Base-by-base conservation (phyloP, 2,888 invertebrate genomes). In the Marasmarcha lunaedactyla region DNA sequence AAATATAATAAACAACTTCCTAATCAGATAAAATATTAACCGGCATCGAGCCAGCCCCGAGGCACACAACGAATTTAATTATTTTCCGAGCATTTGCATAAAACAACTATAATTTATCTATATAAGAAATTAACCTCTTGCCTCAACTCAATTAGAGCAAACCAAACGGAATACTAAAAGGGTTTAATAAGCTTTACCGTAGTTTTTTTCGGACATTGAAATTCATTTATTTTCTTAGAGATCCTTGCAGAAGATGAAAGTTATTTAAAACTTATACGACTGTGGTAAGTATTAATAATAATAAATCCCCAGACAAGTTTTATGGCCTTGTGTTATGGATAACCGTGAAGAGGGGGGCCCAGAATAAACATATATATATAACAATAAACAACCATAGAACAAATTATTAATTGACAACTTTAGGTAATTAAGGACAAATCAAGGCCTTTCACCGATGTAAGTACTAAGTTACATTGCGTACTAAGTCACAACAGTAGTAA, bases 1-100 rank as follows among this genome's bases (percentile, higher is more conserved):
- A 34, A 15, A 25, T 13, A 35, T 36, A 42, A 37, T 37, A 41
- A 40, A 42, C 39, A 38, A 44, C 42, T 20, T 20, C 68, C 73
- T 76, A 71, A 76, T 70, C 64, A 69, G 66, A 71, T 71, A 71
- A 66, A 70, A 59, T 67, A 67, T 68, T 58, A 58, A 66, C 67
- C 62, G 70, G 61, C 61, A 58, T 64, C 60, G 45, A 60, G 55
- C 59, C 55, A 60, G 64, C 77, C 70, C n/a, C 47, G 56, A 50
- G 74, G 76, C 68, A n/a, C 50, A 59, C 47, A 64, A 70, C 62
- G 64, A 71, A 73, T 76, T 79, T 81, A 81, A 81, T 83, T 79
- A 79, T 71, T 74, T 67, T 59, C 63, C 57, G 65, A 67, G 58
- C 69, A 81, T 83, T 81, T 74, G 78, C 81, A 83, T 83, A 76